Conservation (phyloP, 1,140 invertebrate genomes). For the Protaetia brevitarsis region DNA sequence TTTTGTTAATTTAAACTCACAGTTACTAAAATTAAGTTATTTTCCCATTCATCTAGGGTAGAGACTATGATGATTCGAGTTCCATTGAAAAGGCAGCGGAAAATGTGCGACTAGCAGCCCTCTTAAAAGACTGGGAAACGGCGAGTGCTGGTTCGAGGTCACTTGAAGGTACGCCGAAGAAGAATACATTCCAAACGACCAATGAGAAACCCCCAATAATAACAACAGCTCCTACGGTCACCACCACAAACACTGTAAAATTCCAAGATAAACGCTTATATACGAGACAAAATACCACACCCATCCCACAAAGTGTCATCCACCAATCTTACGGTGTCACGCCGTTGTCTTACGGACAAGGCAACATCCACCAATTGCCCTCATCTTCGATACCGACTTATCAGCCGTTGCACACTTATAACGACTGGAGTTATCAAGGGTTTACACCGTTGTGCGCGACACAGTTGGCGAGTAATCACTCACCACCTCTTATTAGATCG, state of each 20-base stretch:
- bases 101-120: constrained; percentile 54
- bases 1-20: too few relatives aligned
- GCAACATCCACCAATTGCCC: constrained; percentile 32
- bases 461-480: constrained; percentile 22
- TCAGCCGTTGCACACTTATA: constrained; percentile 40
- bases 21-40: too few relatives aligned
- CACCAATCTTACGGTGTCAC: constrained; percentile 42
- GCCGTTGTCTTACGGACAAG: constrained; percentile 34
- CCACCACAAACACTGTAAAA: neutral
- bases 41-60: too few relatives aligned
- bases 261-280: constrained; percentile 30
- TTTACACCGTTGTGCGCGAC: constrained; percentile 29
- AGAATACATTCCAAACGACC: constrained; percentile 5
- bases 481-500: neutral
- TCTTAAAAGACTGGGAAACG: constrained; percentile 63
- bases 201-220: constrained; percentile 9
- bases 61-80: constrained; percentile 67
- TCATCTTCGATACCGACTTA: constrained; percentile 24
- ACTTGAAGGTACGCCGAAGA: constrained; percentile 38
- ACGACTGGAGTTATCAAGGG: constrained; percentile 35
- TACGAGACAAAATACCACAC: constrained; percentile 18
- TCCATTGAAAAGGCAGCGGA: constrained; percentile 62
- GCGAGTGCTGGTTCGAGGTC: constrained; percentile 49
- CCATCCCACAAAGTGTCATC: constrained; percentile 39
- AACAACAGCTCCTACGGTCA: neutral